Evolutionary conservation across 2,113 vertebrate genomes (phyloP).

Genomic region (Grallaria varia): DNA sequence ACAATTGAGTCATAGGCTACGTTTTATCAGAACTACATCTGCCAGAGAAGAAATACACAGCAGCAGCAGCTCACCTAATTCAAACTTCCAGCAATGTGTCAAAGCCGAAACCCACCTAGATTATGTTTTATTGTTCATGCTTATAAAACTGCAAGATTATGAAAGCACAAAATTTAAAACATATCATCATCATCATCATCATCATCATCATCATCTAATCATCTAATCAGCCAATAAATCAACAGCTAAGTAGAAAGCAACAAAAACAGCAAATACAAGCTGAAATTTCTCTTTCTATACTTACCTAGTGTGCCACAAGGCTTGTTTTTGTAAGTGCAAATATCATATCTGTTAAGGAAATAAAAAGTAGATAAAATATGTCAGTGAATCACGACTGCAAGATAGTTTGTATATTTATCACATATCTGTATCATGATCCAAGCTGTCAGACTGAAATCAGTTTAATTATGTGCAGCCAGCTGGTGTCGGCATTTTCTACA

Average conservation of each 20-base stretch:
- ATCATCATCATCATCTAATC: too few relatives aligned
- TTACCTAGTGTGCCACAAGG: conserved; percentile 98
- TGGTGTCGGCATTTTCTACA: conserved; percentile 68
- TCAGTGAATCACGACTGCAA: conserved; percentile 53
- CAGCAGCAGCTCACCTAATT: neutral
- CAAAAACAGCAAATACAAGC: conserved; percentile 3
- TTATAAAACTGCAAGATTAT: neutral
- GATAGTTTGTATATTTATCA: conserved; percentile 59
- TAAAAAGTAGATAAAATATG: conserved; percentile 58
- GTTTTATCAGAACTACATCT: conserved; percentile 16
- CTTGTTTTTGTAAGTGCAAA: conserved; percentile 99
- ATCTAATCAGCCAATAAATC: neutral
- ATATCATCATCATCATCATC: too few relatives aligned
- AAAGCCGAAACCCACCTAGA: neutral
- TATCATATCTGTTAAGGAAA: conserved; percentile 88
- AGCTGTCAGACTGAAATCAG: conserved; percentile 70
- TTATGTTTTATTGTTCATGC: neutral
- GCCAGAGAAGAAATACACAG: neutral
- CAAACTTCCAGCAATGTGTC: neutral
- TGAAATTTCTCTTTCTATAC: conserved; percentile 64
- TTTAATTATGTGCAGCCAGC: conserved; percentile 75
- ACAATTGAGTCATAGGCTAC: conserved; percentile 23
- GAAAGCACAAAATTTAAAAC: neutral
- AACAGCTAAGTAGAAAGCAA: neutral
- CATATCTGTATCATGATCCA: conserved; percentile 62